These are phyloP conservation scores for Drosophila meridiana DNA, from an alignment of 2,888 invertebrate species.

Conservation along the genomic window DNA sequence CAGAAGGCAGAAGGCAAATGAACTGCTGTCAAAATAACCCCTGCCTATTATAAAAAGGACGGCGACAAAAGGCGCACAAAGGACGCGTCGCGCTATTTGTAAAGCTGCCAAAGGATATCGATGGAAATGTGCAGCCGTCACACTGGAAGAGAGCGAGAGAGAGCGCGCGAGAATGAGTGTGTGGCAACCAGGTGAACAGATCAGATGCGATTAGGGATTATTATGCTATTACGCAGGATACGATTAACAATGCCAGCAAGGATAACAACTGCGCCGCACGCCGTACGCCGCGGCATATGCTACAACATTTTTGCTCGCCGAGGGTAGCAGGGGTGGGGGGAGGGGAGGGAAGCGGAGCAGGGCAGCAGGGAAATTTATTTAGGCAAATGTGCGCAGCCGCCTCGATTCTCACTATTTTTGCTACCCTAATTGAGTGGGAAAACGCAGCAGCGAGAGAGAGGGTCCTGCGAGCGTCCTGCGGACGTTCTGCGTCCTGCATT, in stretches of 20 bases:
- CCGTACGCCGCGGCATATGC: conserved; percentile 80
- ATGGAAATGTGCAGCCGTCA: conserved; percentile 76
- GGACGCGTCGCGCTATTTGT: conserved; percentile 66
- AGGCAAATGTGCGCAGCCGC: conserved; percentile 77
- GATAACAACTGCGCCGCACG: conserved; percentile 76
- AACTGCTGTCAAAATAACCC: conserved; percentile 81
- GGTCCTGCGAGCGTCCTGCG: conserved; percentile 40
- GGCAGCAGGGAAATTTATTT: conserved; percentile 32
- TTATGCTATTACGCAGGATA: conserved; percentile 82
- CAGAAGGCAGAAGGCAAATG: conserved; percentile 74
- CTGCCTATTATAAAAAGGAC: conserved; percentile 62
- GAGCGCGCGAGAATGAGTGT: conserved; percentile 10
- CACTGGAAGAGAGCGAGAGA: not conserved
- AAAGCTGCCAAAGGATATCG: conserved; percentile 68
- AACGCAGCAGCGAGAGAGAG: conserved; percentile 19
- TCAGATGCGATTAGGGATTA: conserved; percentile 83
- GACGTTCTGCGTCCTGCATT: conserved; percentile 39
- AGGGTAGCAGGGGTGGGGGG: not conserved
- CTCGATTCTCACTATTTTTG: conserved; percentile 64
- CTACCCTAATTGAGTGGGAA: conserved; percentile 76
- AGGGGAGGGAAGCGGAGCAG: not conserved
- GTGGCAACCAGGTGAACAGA: conserved; percentile 75
- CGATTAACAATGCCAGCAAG: conserved; percentile 76
- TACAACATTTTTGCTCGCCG: conserved; percentile 37
- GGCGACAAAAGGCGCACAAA: conserved; percentile 68